Percentiles rank a stretch among this genome's conserved stretches.
Conservation (phyloP, 23 tunicate species). For the Trididemnum miniatum region DNA sequence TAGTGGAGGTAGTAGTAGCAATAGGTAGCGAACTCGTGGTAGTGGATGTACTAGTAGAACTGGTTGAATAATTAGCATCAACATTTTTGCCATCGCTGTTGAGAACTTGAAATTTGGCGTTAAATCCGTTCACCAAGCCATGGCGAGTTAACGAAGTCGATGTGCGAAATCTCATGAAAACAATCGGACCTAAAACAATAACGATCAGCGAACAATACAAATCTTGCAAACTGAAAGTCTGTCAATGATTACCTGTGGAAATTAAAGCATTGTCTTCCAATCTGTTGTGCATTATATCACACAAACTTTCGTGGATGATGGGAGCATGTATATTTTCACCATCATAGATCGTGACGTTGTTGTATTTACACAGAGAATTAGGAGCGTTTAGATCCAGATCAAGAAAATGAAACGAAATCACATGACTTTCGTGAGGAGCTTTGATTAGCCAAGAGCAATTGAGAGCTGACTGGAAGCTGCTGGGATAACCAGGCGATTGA, state of each 20-base stretch:
- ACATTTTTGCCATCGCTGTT: background rate
- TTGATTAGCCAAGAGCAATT: conserved; percentile 52
- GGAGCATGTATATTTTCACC: background rate
- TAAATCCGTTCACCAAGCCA: conserved; percentile 13
- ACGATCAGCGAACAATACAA: background rate
- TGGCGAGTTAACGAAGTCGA: background rate
- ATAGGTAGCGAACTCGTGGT: background rate
- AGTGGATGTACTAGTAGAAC: background rate
- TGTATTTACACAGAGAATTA: conserved; percentile 15
- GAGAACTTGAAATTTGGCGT: conserved; percentile 6
- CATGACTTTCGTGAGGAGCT: conserved; percentile 16
- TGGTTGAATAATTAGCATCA: background rate
- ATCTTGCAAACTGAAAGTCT: background rate
- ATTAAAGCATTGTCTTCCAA: background rate
- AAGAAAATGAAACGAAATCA: conserved; percentile 23
- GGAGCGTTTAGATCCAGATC: background rate
- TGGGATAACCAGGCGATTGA: conserved; percentile 50
- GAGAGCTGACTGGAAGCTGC: conserved; percentile 5
- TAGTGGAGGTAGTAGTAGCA: background rate
- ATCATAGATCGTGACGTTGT: conserved; percentile 47
- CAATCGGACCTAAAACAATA: conserved; percentile 11
- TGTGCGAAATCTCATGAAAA: conserved; percentile 34
- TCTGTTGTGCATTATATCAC: conserved; percentile 32
- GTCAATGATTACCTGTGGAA: conserved; percentile 19
- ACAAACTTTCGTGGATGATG: conserved; percentile 8